Evolutionary conservation across 2,113 vertebrate species (phyloP).

Genomic region (Dipodomys stephensi): DNA sequence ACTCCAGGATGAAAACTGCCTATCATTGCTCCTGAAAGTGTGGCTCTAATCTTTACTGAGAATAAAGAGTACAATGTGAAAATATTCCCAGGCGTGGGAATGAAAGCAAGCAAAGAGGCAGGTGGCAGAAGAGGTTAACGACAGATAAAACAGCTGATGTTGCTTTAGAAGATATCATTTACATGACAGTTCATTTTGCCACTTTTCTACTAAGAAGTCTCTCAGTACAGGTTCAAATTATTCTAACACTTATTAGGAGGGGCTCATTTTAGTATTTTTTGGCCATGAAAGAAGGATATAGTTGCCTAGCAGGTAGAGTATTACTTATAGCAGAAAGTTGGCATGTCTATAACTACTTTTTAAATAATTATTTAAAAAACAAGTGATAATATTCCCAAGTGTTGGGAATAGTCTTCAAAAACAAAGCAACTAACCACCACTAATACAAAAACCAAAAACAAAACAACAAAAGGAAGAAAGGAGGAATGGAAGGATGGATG

Average conservation of each 20-base stretch:
- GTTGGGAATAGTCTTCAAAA: conserved; percentile 2
- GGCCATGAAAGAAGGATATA: not conserved
- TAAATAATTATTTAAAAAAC: too few species aligned
- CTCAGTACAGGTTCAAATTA: conserved; percentile 15
- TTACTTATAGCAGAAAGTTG: not conserved
- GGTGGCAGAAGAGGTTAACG: conserved; percentile 11
- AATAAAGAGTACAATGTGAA: not conserved
- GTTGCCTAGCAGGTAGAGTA: not conserved
- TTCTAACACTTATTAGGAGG: not conserved
- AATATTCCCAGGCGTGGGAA: not conserved
- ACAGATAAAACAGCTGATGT: conserved; percentile 11
- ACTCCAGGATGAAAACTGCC: not conserved
- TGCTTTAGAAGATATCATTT: conserved; percentile 21
- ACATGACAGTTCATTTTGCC: not conserved
- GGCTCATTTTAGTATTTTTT: not conserved
- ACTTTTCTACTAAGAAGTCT: not conserved
- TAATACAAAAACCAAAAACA: not conserved
- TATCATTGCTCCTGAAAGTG: not conserved
- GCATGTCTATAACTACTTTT: conserved; percentile 29
- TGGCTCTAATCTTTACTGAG: conserved; percentile 9
- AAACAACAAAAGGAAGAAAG: too few species aligned
- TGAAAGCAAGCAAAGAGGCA: not conserved
- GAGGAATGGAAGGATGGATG: too few species aligned
- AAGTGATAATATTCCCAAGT: conserved; percentile 17
- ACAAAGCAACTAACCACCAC: not conserved